Percentiles rank a stretch among this genome's conserved stretches.
phyloP scores from a whole-genome alignment of 2,888 invertebrate species.

The Ellobium chinense region DNA sequence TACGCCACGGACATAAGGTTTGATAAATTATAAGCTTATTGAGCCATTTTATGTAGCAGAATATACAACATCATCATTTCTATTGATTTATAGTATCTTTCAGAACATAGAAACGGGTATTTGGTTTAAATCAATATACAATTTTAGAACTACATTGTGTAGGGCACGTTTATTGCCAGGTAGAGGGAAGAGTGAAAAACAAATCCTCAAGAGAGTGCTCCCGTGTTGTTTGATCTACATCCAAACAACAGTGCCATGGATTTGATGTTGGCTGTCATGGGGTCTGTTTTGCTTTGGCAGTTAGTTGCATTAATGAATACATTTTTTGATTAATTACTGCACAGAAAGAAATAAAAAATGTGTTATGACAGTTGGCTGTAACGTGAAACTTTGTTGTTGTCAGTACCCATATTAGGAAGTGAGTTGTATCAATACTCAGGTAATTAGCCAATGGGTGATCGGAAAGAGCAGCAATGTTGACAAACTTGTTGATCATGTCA shows the following conservation, averaged over 20 bases:
- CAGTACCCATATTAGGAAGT: slow-evolving; percentile 28
- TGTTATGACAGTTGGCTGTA: too few relatives aligned
- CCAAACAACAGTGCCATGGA: too few relatives aligned
- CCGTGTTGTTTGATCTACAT: not conserved
- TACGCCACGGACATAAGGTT: not conserved
- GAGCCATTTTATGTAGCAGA: not conserved
- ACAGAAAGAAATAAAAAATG: too few relatives aligned
- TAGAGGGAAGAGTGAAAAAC: not conserved
- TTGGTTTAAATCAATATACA: too few relatives aligned
- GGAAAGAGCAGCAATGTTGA: not conserved
- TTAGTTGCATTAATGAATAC: too few relatives aligned
- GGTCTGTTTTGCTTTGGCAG: too few relatives aligned
- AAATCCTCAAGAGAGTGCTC: not conserved
- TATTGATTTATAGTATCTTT: too few relatives aligned
- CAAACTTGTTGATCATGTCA: not conserved
- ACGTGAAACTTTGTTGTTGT: slow-evolving; percentile 26
- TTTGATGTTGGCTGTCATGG: too few relatives aligned
- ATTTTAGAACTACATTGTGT: not conserved
- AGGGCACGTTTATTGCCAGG: not conserved
- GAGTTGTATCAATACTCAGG: slow-evolving; percentile 13
- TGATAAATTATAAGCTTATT: not conserved
- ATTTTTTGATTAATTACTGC: too few relatives aligned
- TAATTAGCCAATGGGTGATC: not conserved
- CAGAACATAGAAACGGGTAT: too few relatives aligned
- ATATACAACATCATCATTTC: too few relatives aligned